A percentile compares a stretch with the other conserved stretches of the same genome.
These are phyloP conservation scores for Pseudomyrmex dendroicus DNA, from an alignment of 1,140 invertebrate genomes.

Conservation along the genomic window DNA sequence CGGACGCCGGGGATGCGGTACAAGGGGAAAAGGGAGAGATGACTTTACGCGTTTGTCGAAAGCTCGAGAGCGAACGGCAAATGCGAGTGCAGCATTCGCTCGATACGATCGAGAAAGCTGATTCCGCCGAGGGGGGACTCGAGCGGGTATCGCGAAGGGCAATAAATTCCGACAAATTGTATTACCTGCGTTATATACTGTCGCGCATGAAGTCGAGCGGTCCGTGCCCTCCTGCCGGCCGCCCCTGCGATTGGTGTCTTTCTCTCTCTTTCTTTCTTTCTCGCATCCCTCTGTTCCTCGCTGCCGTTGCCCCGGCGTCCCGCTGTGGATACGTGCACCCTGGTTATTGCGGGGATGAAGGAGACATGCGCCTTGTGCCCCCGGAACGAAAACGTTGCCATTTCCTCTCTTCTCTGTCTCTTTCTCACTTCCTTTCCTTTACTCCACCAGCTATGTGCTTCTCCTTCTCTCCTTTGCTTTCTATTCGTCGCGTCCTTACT, in stretches of 20 bases:
- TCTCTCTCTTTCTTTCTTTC: neutral
- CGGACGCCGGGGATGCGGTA: too few species aligned
- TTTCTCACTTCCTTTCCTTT: neutral
- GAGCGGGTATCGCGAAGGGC: slow-evolving; percentile 71
- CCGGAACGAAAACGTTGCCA: slow-evolving; percentile 63
- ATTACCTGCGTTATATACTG: slow-evolving; percentile 79
- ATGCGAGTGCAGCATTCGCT: slow-evolving; percentile 36
- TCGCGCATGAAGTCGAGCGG: slow-evolving; percentile 77
- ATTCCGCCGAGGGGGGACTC: slow-evolving; percentile 65
- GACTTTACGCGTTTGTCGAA: slow-evolving; percentile 62
- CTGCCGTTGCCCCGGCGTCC: slow-evolving; percentile 30
- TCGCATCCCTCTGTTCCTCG: neutral
- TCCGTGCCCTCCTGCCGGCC: slow-evolving; percentile 54
- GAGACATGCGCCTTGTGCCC: slow-evolving; percentile 52
- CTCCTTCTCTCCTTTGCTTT: neutral
- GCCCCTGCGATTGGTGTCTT: slow-evolving; percentile 19
- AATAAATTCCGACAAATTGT: slow-evolving; percentile 80
- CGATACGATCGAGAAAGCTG: slow-evolving; percentile 72
- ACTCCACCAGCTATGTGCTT: neutral
- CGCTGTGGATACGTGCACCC: slow-evolving; percentile 57
- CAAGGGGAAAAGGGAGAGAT: neutral
- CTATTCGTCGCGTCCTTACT: too few species aligned
- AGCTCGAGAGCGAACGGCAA: slow-evolving; percentile 66
- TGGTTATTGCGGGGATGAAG: slow-evolving; percentile 64
- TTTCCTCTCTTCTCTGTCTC: slow-evolving; percentile 36